Evolutionary conservation across 2,113 vertebrate species (phyloP).

Genomic region (Pygoscelis antarcticus): DNA sequence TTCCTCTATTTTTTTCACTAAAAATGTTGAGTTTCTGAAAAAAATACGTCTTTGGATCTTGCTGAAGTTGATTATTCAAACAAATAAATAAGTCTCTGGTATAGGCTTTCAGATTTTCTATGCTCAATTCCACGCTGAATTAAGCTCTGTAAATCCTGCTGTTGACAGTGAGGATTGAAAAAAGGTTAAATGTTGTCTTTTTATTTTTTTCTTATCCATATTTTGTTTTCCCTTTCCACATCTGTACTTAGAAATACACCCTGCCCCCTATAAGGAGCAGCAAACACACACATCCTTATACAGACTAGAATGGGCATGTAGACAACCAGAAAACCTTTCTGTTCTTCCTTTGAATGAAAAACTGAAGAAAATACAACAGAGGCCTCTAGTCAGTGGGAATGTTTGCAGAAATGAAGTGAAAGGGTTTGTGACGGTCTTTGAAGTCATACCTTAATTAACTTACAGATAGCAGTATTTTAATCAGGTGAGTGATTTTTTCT

Average conservation of each 20-base stretch:
- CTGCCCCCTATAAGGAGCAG: accelerated
- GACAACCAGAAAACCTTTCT: background rate
- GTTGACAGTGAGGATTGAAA: background rate
- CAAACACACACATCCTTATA: background rate
- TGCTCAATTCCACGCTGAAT: background rate
- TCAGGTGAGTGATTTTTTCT: background rate
- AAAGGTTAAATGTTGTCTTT: background rate
- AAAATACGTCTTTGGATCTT: background rate
- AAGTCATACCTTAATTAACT: background rate
- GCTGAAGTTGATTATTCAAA: background rate
- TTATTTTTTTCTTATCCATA: background rate
- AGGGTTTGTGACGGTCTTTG: background rate
- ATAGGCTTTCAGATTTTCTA: background rate
- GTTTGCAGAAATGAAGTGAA: background rate
- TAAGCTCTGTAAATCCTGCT: background rate
- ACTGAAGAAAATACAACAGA: background rate
- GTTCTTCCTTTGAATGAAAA: background rate
- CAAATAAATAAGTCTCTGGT: background rate
- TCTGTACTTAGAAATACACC: background rate
- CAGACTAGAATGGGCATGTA: background rate
- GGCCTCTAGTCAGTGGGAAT: background rate
- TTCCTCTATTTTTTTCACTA: accelerated
- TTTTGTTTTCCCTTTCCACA: background rate
- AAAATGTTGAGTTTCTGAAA: background rate
- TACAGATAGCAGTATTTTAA: background rate